Evolutionary conservation across 2,888 invertebrate genomes (phyloP), one percentile per base, ranked within the genome.

Genomic region (Trissonchulus latispiculum): DNA sequence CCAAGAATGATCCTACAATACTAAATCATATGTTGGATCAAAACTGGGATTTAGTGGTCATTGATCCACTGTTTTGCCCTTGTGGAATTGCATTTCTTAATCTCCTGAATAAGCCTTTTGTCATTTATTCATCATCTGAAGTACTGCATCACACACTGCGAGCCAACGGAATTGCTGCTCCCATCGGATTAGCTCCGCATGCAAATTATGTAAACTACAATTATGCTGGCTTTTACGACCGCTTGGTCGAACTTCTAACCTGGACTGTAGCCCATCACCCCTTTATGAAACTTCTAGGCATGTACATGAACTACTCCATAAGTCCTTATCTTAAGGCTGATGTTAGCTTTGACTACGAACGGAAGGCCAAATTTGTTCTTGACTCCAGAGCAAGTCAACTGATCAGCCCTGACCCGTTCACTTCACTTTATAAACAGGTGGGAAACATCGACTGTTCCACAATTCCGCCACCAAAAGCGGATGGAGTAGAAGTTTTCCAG

Each of bases 51-150:
- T 33, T 68, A 36, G n/a, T 68, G 2, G 33, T 68, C 2, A n/a
- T 68, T 15, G 69, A 68, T 68, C 33, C 69, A 68, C 2, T 68
- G 2, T 32, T 68, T 68, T 32, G 35, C n/a, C 69, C 69, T 8
- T 68, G 69, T 33, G 69, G 69, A 2, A 35, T 31, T 8, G 36
- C 36, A 2, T n/a, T 68, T 23, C 31, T 36, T 8, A 48, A 48
- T 15, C 23, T 48, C 48, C 8, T 23, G 23, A 48, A 8, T 23
- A 23, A 8, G 23, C 48, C 48, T 15, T 15, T 23, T 48, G 8
- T 48, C 23, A 8, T 48, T 23, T 48, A 48, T 48, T 48, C 48
- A 48, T 35, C 69, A 3, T 35, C 69, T 35, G n/a, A 8, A 8
- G 36, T 23, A 2, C n/a, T 32, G 29, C n/a, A 32, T 33, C n/a